A percentile compares a stretch with the other conserved stretches of the same genome.
Conservation (phyloP, 2,797 vertebrate genomes). For the Pelodytes ibericus region DNA sequence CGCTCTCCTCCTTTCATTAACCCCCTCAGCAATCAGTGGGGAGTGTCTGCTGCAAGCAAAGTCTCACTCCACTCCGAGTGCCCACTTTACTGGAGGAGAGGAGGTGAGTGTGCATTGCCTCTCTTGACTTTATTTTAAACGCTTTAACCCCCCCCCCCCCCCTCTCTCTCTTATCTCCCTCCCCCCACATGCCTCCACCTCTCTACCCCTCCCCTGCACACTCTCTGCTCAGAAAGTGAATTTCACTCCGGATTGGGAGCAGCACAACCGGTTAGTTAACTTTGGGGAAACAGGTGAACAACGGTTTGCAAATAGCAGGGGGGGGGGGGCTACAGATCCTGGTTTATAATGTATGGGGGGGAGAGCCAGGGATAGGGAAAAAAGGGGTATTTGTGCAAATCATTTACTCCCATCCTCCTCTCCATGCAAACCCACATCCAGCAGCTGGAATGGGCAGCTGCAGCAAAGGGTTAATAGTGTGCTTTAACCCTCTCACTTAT, state of each 20-base stretch:
- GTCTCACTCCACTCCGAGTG: not conserved
- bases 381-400: no score
- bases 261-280: slow-evolving; percentile 31
- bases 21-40: no score
- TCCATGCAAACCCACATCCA: no score
- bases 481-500: no score
- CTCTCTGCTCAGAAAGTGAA: slow-evolving; percentile 22
- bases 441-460: not conserved
- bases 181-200: slow-evolving; percentile 12
- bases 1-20: not conserved
- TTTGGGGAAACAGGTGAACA: slow-evolving; percentile 46
- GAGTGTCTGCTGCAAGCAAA: no score
- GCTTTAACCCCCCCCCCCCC: not conserved
- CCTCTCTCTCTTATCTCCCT: slow-evolving; percentile 25
- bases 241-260: slow-evolving; percentile 18
- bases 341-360: slow-evolving; percentile 46
- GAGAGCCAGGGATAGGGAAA: slow-evolving; percentile 37
- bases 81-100: not conserved
- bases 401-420: no score
- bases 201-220: slow-evolving; percentile 3
- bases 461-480: not conserved
- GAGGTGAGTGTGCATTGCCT: slow-evolving; percentile 28
- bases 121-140: not conserved
- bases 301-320: slow-evolving; percentile 25
- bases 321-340: not conserved